Conservation (phyloP, 1,140 invertebrate species). For the Capitella teleta region DNA sequence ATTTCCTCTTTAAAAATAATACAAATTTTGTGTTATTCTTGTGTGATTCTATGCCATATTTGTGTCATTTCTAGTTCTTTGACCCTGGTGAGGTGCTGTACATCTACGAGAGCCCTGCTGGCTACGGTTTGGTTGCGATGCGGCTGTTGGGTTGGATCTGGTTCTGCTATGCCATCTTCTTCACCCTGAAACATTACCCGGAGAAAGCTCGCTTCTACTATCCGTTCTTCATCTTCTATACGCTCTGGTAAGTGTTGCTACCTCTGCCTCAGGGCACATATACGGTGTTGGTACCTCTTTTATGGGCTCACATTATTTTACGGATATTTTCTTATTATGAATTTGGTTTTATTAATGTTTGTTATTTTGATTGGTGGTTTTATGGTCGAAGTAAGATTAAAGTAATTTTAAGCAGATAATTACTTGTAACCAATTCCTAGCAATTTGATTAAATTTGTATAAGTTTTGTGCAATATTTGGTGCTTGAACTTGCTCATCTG, state of each 20-base stretch:
- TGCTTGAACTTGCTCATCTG: too few relatives aligned
- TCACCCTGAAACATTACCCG: constrained; percentile 70
- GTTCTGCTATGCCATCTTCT: constrained; percentile 68
- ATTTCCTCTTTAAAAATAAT: constrained; percentile 13
- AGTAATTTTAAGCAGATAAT: too few relatives aligned
- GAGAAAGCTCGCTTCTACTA: constrained; percentile 61
- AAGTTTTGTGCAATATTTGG: too few relatives aligned
- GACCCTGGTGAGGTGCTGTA: constrained; percentile 81
- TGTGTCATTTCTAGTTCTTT: constrained; percentile 54
- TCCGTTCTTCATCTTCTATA: constrained; percentile 66
- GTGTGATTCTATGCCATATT: not conserved
- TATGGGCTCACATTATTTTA: too few relatives aligned
- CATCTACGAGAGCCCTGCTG: constrained; percentile 76
- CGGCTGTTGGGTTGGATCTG: constrained; percentile 67
- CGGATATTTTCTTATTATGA: too few relatives aligned
- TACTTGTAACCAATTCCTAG: too few relatives aligned
- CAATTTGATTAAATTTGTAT: too few relatives aligned
- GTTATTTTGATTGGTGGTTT: too few relatives aligned
- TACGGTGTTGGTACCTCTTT: too few relatives aligned
- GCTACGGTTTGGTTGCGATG: constrained; percentile 68
- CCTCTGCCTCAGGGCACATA: not conserved
- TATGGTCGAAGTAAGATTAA: too few relatives aligned
- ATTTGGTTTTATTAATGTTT: too few relatives aligned
- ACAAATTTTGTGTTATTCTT: not conserved
- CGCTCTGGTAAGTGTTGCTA: constrained; percentile 53